Base-by-base conservation (phyloP, 2,888 invertebrate genomes). In the Leptopilina syphax region DNA sequence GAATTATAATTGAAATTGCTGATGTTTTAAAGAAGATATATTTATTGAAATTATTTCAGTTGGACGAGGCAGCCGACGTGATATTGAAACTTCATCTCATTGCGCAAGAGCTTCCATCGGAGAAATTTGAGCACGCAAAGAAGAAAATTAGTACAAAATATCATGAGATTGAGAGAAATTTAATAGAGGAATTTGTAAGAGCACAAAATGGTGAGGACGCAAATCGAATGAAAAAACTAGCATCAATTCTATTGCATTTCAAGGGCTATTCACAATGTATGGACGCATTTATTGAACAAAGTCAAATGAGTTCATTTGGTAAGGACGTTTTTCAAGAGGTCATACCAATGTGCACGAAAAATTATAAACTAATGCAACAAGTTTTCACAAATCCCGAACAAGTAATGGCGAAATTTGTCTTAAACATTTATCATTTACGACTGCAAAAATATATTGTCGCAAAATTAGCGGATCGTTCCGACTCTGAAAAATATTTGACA, bases 331-430 rank as follows among this genome's bases (percentile, higher is more conserved):
- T 98, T 92, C 95, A 95, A 77, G 96, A 98, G 81, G 96, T 99
- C 12, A 93, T 98, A 67, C 97, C 97, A 0, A 93, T 99, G 85
- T 99, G 98, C 92, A 96, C 96, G 87, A 96, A 96, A 89, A 98
- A 97, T 92, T 94, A 97, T 91, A 94, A 95, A 87, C 94, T 96
- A 83, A 97, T 97, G 83, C 95, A 95, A 89, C 96, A 96, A 89
- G 98, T 99, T 1, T 99, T 99, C 91, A 96, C 96, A 7, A 98
- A 98, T 92, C 98, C 98, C 0, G 97, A 98, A 85, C 97, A 98
- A 93, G 98, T 99, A 9, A 98, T 99, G 97, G 97, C 97, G 80
- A 99, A 99, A 93, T 98, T 99, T 92, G 97, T 99, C 68, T 94
- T 99, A 24, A 98, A 98, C 91, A 96, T 99, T 82, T 99, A 98